These are phyloP conservation scores for Nannoperca obscura DNA, from an alignment of 2,797 vertebrate genomes.

Conservation along the genomic window DNA sequence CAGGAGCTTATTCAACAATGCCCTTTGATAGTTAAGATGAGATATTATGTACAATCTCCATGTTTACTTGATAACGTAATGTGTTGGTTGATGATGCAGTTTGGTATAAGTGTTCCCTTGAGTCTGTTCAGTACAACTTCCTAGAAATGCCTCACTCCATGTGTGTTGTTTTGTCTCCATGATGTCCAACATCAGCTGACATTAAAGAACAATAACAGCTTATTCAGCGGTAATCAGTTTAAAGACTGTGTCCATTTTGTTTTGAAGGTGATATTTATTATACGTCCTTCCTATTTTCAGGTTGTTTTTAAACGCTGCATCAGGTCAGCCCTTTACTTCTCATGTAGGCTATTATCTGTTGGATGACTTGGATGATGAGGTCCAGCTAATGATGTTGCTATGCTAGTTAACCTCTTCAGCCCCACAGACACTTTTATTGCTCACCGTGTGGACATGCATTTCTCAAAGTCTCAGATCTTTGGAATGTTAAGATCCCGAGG, in stretches of 20 bases:
- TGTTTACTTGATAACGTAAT: background rate
- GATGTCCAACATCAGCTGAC: conserved; percentile 34
- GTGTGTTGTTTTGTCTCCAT: background rate
- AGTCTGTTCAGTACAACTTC: background rate
- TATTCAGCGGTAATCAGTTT: background rate
- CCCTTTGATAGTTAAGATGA: too few relatives aligned
- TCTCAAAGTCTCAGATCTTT: background rate
- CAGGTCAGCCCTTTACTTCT: background rate
- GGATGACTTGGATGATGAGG: too few relatives aligned
- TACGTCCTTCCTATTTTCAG: background rate
- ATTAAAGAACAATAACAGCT: conserved; percentile 4
- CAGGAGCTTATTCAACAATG: too few relatives aligned
- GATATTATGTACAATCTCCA: background rate
- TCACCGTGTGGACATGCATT: background rate
- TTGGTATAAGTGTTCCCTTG: background rate
- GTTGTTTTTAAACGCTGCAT: background rate
- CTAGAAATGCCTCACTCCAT: background rate
- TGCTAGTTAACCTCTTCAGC: background rate
- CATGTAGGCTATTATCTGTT: background rate
- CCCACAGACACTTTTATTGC: background rate
- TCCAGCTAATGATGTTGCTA: conserved; percentile 4
- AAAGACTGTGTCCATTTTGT: background rate
- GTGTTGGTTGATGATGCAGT: background rate
- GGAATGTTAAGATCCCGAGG: background rate
- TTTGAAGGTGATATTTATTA: background rate